Percentiles rank a stretch among this genome's conserved stretches.
Evolutionary conservation across 30 jellyfish, hydroid and myxozoan species (phyloP).

Genomic region (Turritopsis rubra): DNA sequence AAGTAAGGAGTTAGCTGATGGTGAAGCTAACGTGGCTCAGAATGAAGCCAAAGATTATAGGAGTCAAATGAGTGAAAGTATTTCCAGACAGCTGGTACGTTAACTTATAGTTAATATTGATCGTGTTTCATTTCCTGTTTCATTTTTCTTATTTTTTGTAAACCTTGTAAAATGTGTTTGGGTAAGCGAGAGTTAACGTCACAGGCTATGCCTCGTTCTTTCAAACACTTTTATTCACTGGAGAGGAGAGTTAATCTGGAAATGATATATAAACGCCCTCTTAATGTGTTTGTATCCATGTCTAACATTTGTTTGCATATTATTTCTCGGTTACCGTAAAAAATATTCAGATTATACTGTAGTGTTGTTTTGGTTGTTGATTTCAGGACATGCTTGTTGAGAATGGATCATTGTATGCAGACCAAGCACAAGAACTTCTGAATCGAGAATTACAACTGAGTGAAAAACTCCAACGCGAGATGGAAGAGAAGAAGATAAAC

Average conservation of each 20-base stretch:
- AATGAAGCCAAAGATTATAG: conserved; percentile 52
- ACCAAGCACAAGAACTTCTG: conserved; percentile 69
- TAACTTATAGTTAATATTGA: neutral
- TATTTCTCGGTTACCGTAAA: no score
- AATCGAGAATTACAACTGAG: conserved; percentile 37
- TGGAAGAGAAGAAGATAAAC: conserved; percentile 36
- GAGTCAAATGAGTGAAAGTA: conserved; percentile 50
- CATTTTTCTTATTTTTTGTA: neutral
- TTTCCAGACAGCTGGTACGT: conserved; percentile 69
- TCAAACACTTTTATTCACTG: no score
- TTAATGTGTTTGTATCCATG: no score
- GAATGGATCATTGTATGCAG: conserved; percentile 59
- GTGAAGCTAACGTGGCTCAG: conserved; percentile 50
- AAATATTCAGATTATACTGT: no score
- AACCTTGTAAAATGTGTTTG: no score
- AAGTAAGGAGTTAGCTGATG: conserved; percentile 66
- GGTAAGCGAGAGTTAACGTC: no score
- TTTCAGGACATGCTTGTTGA: conserved; percentile 69
- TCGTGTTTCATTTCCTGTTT: neutral
- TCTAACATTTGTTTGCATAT: no score
- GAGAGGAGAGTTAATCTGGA: no score
- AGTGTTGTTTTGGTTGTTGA: no score
- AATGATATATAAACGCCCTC: no score
- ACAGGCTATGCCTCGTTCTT: no score
- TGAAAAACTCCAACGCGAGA: conserved; percentile 25